A percentile compares a stretch with the other conserved stretches of the same genome.
Conservation (phyloP, 1,140 invertebrate species). For the Camponotus pennsylvanicus region DNA sequence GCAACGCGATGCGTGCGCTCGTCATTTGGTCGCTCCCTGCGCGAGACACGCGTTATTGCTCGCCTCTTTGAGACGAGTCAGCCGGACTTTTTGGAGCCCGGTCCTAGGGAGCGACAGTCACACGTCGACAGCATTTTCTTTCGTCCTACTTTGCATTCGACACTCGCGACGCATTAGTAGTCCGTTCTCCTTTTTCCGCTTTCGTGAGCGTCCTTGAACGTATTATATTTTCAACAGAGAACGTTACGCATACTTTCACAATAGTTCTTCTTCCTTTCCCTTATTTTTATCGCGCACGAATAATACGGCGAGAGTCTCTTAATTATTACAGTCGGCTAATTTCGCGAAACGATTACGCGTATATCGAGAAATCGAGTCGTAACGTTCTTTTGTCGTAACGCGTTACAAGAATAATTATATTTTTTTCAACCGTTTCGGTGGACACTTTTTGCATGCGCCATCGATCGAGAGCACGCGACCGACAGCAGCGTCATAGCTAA, state of each 20-base stretch:
- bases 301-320: slow-evolving; percentile 22
- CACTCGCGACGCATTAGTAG: slow-evolving; percentile 70
- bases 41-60: slow-evolving; percentile 69
- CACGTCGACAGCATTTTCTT: slow-evolving; percentile 47
- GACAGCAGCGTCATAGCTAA: slow-evolving; percentile 40
- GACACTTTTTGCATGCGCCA: background rate
- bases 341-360: slow-evolving; percentile 37
- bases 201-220: slow-evolving; percentile 47
- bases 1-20: slow-evolving; percentile 42
- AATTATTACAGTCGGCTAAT: background rate
- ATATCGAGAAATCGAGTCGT: slow-evolving; percentile 17
- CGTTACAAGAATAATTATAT: background rate
- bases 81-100: slow-evolving; percentile 48
- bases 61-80: slow-evolving; percentile 58
- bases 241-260: slow-evolving; percentile 17
- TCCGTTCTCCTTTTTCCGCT: slow-evolving; percentile 74
- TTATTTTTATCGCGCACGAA: background rate
- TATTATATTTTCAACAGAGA: slow-evolving; percentile 71
- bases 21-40: slow-evolving; percentile 45
- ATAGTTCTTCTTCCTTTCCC: background rate
- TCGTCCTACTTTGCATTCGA: slow-evolving; percentile 46
- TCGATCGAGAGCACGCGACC: slow-evolving; percentile 23
- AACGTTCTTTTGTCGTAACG: background rate
- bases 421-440: slow-evolving; percentile 11
- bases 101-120: slow-evolving; percentile 48